Evolutionary conservation across 1,140 invertebrate species (phyloP).

Genomic region (Oncopodura yosiiana): DNA sequence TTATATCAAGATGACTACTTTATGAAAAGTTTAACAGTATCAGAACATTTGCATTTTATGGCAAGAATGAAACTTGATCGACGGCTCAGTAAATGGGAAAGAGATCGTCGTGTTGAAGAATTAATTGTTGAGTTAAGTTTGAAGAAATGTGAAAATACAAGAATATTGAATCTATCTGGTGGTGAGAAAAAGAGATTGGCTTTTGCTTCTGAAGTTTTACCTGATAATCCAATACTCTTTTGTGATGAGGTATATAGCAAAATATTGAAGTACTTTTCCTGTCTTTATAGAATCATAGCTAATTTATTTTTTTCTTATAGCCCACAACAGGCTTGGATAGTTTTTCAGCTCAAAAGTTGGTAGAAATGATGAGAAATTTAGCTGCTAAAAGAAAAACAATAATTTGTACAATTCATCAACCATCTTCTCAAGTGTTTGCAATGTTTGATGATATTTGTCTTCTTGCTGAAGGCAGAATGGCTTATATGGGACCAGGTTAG

Average conservation of each 20-base stretch:
- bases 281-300: no score
- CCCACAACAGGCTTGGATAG: slow-evolving; percentile 75
- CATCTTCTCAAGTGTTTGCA: slow-evolving; percentile 70
- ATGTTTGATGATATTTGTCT: slow-evolving; percentile 69
- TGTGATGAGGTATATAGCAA: slow-evolving; percentile 80
- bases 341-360: slow-evolving; percentile 61
- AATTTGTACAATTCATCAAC: slow-evolving; percentile 77
- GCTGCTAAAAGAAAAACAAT: slow-evolving; percentile 61
- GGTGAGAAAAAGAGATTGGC: slow-evolving; percentile 44
- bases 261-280: no score
- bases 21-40: slow-evolving; percentile 46
- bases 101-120: slow-evolving; percentile 56
- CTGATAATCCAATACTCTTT: slow-evolving; percentile 64
- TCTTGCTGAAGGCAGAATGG: slow-evolving; percentile 54
- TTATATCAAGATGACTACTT: slow-evolving; percentile 52
- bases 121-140: slow-evolving; percentile 57
- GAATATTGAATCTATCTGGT: slow-evolving; percentile 45
- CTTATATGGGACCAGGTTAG: slow-evolving; percentile 24
- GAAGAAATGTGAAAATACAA: slow-evolving; percentile 45
- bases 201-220: slow-evolving; percentile 51
- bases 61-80: slow-evolving; percentile 69
- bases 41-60: slow-evolving; percentile 48
- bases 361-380: slow-evolving; percentile 55
- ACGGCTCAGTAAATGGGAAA: slow-evolving; percentile 46
- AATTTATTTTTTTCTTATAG: background rate